Conservation (phyloP, 1,140 invertebrate genomes). For the Panulirus ornatus region DNA sequence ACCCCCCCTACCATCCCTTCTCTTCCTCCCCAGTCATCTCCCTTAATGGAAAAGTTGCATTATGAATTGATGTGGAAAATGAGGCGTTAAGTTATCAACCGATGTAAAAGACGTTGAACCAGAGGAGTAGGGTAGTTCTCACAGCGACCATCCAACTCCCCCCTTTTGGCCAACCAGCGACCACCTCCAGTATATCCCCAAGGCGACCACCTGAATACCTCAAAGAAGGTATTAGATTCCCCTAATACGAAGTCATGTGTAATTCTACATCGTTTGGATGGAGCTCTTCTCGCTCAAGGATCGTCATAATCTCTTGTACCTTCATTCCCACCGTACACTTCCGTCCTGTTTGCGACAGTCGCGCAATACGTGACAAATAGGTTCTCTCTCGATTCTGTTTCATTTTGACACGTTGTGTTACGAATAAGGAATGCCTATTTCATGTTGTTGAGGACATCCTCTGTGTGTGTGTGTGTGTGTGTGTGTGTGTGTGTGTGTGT, state of each 20-base stretch:
- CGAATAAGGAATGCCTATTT: no score
- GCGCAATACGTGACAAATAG: no score
- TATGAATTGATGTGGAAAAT: conserved; percentile 69
- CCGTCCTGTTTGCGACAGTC: conserved; percentile 29
- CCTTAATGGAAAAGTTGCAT: conserved; percentile 66
- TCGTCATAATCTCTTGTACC: conserved; percentile 40
- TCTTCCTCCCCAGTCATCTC: conserved; percentile 46
- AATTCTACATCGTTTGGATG: conserved; percentile 55
- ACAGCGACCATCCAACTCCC: no score
- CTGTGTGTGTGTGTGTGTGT: background rate
- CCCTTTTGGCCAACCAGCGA: no score
- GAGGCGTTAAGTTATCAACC: conserved; percentile 64
- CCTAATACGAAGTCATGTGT: conserved; percentile 21
- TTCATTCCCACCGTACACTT: conserved; percentile 13
- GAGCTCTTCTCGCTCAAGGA: conserved; percentile 37
- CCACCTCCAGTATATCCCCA: no score
- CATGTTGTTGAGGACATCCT: background rate
- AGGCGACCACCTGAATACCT: conserved; percentile 16
- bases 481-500: conserved; percentile 7
- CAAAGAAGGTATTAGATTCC: no score
- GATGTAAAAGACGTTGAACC: conserved; percentile 41
- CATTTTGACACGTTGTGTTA: no score
- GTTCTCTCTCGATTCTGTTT: no score
- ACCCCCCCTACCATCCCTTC: background rate
- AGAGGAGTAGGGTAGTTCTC: no score